Conservation (phyloP, 2,113 vertebrate species). For the Symphodus melops region DNA sequence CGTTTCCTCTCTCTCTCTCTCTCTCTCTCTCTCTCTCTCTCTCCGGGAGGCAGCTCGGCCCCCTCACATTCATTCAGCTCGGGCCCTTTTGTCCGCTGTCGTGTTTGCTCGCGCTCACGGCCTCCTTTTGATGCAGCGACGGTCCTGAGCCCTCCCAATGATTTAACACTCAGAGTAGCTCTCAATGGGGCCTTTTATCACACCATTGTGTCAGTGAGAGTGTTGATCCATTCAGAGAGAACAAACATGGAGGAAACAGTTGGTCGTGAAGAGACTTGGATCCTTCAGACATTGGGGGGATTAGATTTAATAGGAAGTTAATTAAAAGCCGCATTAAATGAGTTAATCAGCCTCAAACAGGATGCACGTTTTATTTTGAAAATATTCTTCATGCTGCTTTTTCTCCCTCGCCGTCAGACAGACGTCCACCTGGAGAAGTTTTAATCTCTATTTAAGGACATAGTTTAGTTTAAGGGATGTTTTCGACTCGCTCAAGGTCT, state of each 20-base stretch:
- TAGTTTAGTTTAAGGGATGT: neutral
- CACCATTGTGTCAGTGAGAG: constrained; percentile 59
- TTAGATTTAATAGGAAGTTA: constrained; percentile 25
- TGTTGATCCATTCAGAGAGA: constrained; percentile 48
- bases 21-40: no score
- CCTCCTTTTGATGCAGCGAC: constrained; percentile 50
- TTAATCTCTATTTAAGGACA: neutral
- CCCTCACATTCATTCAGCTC: constrained; percentile 17
- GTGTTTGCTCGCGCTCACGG: constrained; percentile 58
- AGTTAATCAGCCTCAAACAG: constrained; percentile 13
- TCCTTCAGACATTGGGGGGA: constrained; percentile 4
- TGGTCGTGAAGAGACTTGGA: constrained; percentile 30
- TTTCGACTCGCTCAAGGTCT: neutral
- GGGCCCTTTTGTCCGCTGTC: constrained; percentile 21
- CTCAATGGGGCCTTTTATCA: constrained; percentile 57
- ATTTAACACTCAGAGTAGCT: constrained; percentile 38
- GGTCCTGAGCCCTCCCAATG: constrained; percentile 43
- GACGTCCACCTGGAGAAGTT: neutral
- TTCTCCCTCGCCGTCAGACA: no score
- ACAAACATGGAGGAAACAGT: constrained; percentile 54
- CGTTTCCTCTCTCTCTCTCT: neutral
- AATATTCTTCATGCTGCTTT: neutral
- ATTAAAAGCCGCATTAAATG: constrained; percentile 31
- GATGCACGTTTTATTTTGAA: neutral
- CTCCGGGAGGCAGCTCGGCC: neutral